Base-by-base conservation (phyloP, 2,888 invertebrate genomes). In the Drosophila demipolita region DNA sequence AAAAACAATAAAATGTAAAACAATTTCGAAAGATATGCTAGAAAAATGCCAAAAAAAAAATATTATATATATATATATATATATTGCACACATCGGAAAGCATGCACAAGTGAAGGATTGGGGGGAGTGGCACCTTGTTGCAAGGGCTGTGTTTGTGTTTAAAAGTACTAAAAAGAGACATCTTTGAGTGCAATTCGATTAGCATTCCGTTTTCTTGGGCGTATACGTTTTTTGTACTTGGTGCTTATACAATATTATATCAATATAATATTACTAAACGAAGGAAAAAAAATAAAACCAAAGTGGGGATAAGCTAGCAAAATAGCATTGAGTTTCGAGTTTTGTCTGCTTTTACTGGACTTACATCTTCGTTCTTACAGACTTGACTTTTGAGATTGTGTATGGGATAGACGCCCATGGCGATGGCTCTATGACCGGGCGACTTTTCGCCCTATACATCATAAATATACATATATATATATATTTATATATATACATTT, bases 371-470 rank as follows among this genome's bases (percentile, higher is more conserved):
- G 94, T 96, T 96, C 94, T 96, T 96, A 94, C 97, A 95, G 94
- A 97, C 97, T 95, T 95, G 95, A 93, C 97, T 97, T 94, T 96
- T 96, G 94, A 98, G 95, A 94, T 96, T 96, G 95, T 97, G 97
- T 94, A 97, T 96, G 93, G 97, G 97, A 94, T 96, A 98, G 93
- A 96, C 95, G 92, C 98, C 98, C 96, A 97, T 97, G 91, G 97
- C 96, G 91, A 97, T 96, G 93, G 96, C 96, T 94, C 97, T 96
- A 94, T 97, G 97, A 94, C 97, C 97, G 93, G 98, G 98, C 94
- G 98, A 97, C 94, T 97, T 97, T 93, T 97, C 96, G 94, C 98
- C 97, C 97, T 97, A 75, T 55, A 66, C n/a, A 61, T 75, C 58
- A 55, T n/a, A n/a, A n/a, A 70, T 29, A 67, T 48, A 29, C 23